Evolutionary conservation across 2,888 invertebrate genomes (phyloP), one percentile per base, ranked within the genome.

Genomic region (Ophraella communa): DNA sequence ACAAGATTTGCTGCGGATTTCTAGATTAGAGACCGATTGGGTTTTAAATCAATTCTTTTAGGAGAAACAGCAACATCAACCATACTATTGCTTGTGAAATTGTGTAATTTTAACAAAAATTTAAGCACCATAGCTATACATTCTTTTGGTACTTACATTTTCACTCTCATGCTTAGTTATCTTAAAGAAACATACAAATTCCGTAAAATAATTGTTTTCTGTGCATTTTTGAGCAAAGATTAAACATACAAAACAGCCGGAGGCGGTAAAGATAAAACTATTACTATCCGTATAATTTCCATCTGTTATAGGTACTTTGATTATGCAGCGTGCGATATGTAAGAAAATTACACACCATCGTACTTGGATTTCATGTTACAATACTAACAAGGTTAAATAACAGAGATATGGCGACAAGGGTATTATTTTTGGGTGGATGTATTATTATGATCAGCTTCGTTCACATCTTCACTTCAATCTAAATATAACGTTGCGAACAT

Each of bases 321-420:
- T 20, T 53, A 55, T 62, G 17, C 61, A 20, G 27, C 4, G 47
- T 54, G 47, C 30, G 55, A 62, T 62, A 55, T 54, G 49, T 24
- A 33, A 53, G 61, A 33, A 62, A 62, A 62, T 62, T 62, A 53
- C 20, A 62, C 20, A 4, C 11, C n/a, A 62, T 47, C 24, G 21
- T 23, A n/a, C 18, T 7, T 35, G 14, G 35, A 35, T 51, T 14
- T 18, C 23, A 35, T 17, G 30, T 57, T 47, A 57, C 14, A 45
- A 47, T 57, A 30, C 61, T 54, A 61, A 61, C 61, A 53, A 61
- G 44, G 30, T 27, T 52, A 52, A 60, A 47, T 47, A 21, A 47
- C n/a, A 47, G 10, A 23, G 23, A 23, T n/a, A 23, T n/a, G 5
- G n/a, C 11, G 23, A 21, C 8, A 23, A 21, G 7, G 47, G 47